Percentiles rank a stretch among this genome's conserved stretches.
These are phyloP conservation scores for Slavum lentiscoides DNA, from an alignment of 2,888 invertebrate species.

Conservation along the genomic window DNA sequence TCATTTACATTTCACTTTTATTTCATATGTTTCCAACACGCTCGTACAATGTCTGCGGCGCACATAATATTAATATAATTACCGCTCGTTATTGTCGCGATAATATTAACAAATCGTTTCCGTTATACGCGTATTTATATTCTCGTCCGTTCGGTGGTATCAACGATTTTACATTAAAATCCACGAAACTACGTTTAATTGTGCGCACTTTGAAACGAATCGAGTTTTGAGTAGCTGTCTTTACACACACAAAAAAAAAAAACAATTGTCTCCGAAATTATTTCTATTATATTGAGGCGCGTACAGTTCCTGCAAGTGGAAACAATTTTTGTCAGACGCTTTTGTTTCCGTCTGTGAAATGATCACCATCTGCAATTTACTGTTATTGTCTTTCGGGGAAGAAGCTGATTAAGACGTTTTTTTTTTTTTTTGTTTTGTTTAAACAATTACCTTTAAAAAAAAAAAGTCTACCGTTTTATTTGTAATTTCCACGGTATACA, in stretches of 20 bases:
- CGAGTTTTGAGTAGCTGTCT: slow-evolving; percentile 30
- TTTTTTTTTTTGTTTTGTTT: neutral
- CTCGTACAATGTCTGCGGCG: neutral
- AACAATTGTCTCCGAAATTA: slow-evolving; percentile 5
- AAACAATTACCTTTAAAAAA: neutral
- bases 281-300: slow-evolving; percentile 5
- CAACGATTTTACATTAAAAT: neutral
- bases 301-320: neutral
- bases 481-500: slow-evolving; percentile 19
- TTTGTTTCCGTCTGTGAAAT: neutral
- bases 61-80: neutral
- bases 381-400: neutral
- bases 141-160: neutral
- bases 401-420: slow-evolving; percentile 5
- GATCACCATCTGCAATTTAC: slow-evolving; percentile 25
- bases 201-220: neutral
- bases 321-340: slow-evolving; percentile 20
- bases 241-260: neutral
- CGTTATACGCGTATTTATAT: neutral
- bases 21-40: slow-evolving; percentile 20
- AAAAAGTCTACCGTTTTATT: slow-evolving; percentile 4
- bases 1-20: neutral
- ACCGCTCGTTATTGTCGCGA: neutral
- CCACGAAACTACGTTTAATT: neutral
- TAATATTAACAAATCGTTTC: neutral